These are phyloP conservation scores for Vandiemenella viatica DNA, from an alignment of 2,888 invertebrate genomes.

Conservation along the genomic window DNA sequence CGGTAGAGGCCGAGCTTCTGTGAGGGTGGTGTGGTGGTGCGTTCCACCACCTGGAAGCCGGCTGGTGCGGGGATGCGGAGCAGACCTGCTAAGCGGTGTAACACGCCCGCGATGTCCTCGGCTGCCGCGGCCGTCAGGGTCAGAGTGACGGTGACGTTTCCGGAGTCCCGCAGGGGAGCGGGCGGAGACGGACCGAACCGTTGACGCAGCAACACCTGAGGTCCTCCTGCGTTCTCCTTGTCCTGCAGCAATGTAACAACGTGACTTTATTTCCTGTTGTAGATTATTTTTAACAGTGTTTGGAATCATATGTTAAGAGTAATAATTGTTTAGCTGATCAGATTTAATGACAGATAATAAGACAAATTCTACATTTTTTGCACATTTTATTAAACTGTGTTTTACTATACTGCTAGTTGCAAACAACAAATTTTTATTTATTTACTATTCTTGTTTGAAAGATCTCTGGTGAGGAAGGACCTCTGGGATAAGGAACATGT, in stretches of 20 bases:
- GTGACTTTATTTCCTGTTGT: neutral
- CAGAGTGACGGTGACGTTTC: conserved; percentile 84
- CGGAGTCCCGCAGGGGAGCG: conserved; percentile 44
- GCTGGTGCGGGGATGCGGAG: conserved; percentile 81
- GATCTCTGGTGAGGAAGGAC: no score
- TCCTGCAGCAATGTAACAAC: conserved; percentile 28
- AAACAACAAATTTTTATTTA: no score
- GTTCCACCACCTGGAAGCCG: conserved; percentile 74
- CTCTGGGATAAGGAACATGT: no score
- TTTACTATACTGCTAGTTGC: no score
- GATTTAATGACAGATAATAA: no score
- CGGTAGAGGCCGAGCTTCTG: conserved; percentile 67
- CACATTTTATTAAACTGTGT: no score
- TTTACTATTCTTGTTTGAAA: no score
- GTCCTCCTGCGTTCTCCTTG: conserved; percentile 41
- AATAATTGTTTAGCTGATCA: no score
- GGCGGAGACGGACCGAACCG: conserved; percentile 29
- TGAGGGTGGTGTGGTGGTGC: conserved; percentile 60
- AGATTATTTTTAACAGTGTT: conserved; percentile 22
- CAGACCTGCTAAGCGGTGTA: conserved; percentile 82
- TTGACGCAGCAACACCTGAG: conserved; percentile 25
- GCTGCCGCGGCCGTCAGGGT: conserved; percentile 85
- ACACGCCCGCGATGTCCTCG: conserved; percentile 84
- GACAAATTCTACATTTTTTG: no score
- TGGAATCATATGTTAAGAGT: no score